Evolutionary conservation across 2,888 invertebrate genomes (phyloP), one percentile per base, ranked within the genome.

Genomic region (Lepetodrilus schrolli): DNA sequence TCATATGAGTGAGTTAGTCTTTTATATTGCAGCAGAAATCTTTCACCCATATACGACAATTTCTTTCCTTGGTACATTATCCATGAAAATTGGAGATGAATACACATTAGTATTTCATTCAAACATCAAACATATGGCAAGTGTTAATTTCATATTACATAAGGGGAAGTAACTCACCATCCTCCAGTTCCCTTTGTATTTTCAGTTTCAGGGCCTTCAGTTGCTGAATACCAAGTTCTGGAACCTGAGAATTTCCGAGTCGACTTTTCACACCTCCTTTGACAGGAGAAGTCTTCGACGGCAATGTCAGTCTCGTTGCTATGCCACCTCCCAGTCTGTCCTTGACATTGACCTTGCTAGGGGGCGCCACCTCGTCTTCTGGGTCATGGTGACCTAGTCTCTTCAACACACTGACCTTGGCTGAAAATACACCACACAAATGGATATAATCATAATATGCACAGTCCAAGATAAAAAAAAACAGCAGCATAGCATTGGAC

Each of bases 391-490:
- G 65, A 3, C 74, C 74, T 1, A 76, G 26, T 7, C 76, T 70
- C 51, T 68, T 68, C 30, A 48, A 38, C 17, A 76, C 72, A 68
- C 50, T 68, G 7, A 68, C 51, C 37, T 50, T 58, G 7, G 58
- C 30, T 26, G 74, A 38, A n/a, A 70, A 7, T 23, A 69, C 48
- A 10, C 37, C 38, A 13, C 69, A 8, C 17, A 17, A 43, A 43
- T 2, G 13, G 10, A 3, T 58, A 58, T 34, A 26, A 10, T 10
- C 5, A 58, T 30, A 17, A 3, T 26, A 58, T 17, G 26, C 58
- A 26, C 58, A 13, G 2, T 58, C 34, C 10, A 58, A 30, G 21
- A 58, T 20, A n/a, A n/a, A n/a, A n/a, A n/a, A n/a, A n/a, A n/a
- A n/a, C n/a, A n/a, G n/a, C n/a, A n/a, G n/a, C n/a, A n/a, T n/a